Evolutionary conservation across 2,113 vertebrate genomes (phyloP), one percentile per base, ranked within the genome.

Genomic region (Cariama cristata): DNA sequence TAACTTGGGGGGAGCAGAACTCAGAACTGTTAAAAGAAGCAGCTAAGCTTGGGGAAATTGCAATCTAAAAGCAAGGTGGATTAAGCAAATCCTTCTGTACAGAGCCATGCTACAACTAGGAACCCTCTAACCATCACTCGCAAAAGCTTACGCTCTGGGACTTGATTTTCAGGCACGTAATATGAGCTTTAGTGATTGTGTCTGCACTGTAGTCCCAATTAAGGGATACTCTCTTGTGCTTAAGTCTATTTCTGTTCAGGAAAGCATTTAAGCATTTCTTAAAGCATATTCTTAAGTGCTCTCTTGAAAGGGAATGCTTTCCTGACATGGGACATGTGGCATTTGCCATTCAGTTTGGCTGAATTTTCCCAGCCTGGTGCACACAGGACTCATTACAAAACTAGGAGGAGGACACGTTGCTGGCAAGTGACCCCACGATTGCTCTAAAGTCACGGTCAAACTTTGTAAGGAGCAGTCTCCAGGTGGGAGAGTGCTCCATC

Each of bases 21-120:
- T 95, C 94, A 88, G 84, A 96, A 97, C 87, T 97, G 94, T 96
- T 96, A 94, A 97, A 96, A 93, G 94, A 93, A 96, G 96, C 89
- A 88, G 91, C 90, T 97, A 96, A 97, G 94, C 96, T 94, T 97
- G 96, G 89, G 93, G 85, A 97, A 97, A 97, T 93, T 96, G 96
- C 89, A 97, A 96, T 97, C 96, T 96, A 95, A 96, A 96, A 96
- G 96, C 94, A 97, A 97, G 94, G 96, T 93, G 90, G 97, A 95
- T 96, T 97, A 97, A 97, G 94, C 96, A 97, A 97, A 96, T 97
- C 95, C 97, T 96, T 96, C 96, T 97, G 93, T 96, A 97, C 77
- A 97, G 96, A 96, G 89, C 94, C 94, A 85, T 93, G 95, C 86
- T 94, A 93, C 93, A 96, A 76, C 73, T 96, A 96, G 95, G 97